Evolutionary conservation across 2,888 invertebrate genomes (phyloP).

Genomic region (Nemapogon koenigi): DNA sequence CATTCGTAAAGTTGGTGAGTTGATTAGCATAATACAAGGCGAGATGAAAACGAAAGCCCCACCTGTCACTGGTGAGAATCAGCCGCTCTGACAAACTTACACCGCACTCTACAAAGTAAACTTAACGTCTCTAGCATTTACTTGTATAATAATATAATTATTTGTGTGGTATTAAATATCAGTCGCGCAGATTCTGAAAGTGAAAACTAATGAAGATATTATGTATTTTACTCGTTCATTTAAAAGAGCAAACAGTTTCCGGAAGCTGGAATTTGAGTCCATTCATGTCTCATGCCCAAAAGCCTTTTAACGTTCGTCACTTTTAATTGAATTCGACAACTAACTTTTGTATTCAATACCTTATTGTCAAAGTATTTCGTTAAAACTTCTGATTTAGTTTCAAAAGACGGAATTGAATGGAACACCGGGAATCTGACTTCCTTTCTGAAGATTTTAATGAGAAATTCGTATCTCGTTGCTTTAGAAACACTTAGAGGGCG

Average conservation of each 20-base stretch:
- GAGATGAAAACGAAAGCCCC: slow-evolving; percentile 36
- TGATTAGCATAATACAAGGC: slow-evolving; percentile 52
- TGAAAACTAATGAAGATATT: too few relatives aligned
- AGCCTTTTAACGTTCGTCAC: too few relatives aligned
- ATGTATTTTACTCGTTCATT: too few relatives aligned
- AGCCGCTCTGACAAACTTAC: background rate
- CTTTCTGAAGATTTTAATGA: slow-evolving; percentile 54
- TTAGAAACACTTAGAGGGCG: slow-evolving; percentile 37
- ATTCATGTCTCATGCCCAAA: too few relatives aligned
- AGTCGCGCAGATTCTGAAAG: too few relatives aligned
- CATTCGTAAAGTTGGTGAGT: slow-evolving; percentile 33
- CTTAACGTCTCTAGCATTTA: too few relatives aligned
- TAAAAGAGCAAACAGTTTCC: too few relatives aligned
- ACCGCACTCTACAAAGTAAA: too few relatives aligned
- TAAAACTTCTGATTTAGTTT: slow-evolving; percentile 53
- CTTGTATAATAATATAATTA: too few relatives aligned
- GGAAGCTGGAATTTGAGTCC: too few relatives aligned
- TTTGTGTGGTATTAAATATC: too few relatives aligned
- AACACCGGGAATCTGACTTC: slow-evolving; percentile 40
- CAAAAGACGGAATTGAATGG: slow-evolving; percentile 50
- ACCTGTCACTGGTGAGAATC: slow-evolving; percentile 21
- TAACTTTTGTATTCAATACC: slow-evolving; percentile 32
- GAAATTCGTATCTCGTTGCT: slow-evolving; percentile 54
- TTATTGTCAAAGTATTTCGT: slow-evolving; percentile 49
- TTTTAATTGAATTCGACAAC: slow-evolving; percentile 24